Percentiles rank a stretch among this genome's conserved stretches.
phyloP scores from a whole-genome alignment of 2,888 invertebrate species.

The Peribatodes rhomboidaria region DNA sequence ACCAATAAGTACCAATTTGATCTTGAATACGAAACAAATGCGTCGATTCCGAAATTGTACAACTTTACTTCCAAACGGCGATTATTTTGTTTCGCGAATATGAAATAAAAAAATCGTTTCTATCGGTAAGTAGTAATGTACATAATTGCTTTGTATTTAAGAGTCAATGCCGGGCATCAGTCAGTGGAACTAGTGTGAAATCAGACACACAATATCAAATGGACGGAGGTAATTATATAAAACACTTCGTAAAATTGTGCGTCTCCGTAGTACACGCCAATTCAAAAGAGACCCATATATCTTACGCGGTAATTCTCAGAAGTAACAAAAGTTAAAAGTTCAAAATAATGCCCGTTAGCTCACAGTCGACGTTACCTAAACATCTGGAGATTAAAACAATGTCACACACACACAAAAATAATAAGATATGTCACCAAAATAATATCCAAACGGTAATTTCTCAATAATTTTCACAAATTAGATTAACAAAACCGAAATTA shows the following conservation, averaged over 20 bases:
- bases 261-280: slow-evolving; percentile 62
- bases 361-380: slow-evolving; percentile 60
- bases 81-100: not conserved
- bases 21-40: slow-evolving; percentile 21
- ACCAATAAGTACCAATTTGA: slow-evolving; percentile 15
- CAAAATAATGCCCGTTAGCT: slow-evolving; percentile 77
- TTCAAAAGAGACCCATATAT: slow-evolving; percentile 24
- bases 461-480: slow-evolving; percentile 49
- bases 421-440: slow-evolving; percentile 58
- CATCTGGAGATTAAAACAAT: slow-evolving; percentile 42
- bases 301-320: slow-evolving; percentile 51
- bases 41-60: slow-evolving; percentile 12
- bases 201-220: slow-evolving; percentile 67
- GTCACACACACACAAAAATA: slow-evolving; percentile 53
- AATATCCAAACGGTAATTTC: slow-evolving; percentile 54
- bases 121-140: too few relatives aligned
- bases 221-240: slow-evolving; percentile 78
- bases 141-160: slow-evolving; percentile 4
- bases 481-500: slow-evolving; percentile 57
- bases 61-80: not conserved
- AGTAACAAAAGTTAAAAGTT: slow-evolving; percentile 57
- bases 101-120: too few relatives aligned
- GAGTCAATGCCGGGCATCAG: slow-evolving; percentile 49
- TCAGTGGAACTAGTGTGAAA: slow-evolving; percentile 59
- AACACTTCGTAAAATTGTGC: slow-evolving; percentile 77